A percentile compares a stretch with the other conserved stretches of the same genome.
phyloP scores from a whole-genome alignment of 2,888 invertebrate genomes.

The Ornithoptera alexandrae region DNA sequence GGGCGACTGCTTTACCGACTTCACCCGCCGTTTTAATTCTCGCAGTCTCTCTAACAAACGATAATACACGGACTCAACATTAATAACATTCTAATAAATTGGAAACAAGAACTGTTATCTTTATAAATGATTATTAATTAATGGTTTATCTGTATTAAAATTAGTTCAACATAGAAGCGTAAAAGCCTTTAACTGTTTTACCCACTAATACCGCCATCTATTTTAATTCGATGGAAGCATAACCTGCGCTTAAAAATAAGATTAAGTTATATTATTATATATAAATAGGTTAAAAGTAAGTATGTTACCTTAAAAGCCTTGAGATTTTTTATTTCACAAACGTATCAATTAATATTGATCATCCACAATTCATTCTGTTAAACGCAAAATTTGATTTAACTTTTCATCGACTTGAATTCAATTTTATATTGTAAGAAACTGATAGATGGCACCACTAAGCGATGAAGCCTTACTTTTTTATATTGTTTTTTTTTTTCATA shows the following conservation, averaged over 20 bases:
- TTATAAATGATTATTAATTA: not conserved
- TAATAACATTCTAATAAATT: not conserved
- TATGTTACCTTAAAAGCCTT: not conserved
- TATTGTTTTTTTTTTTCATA: not conserved
- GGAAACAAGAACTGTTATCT: not conserved
- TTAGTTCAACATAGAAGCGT: slow-evolving; percentile 32
- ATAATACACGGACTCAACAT: not conserved
- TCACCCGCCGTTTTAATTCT: slow-evolving; percentile 55
- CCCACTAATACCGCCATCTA: slow-evolving; percentile 51
- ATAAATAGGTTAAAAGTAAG: not conserved
- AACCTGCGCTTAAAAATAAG: not conserved
- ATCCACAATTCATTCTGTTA: not conserved
- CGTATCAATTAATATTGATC: not conserved
- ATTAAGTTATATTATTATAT: not conserved
- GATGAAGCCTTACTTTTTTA: slow-evolving; percentile 22
- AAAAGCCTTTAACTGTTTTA: slow-evolving; percentile 62
- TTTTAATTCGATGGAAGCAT: slow-evolving; percentile 21
- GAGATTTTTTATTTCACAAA: not conserved
- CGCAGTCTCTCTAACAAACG: slow-evolving; percentile 43
- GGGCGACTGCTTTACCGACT: slow-evolving; percentile 65
- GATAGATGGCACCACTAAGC: slow-evolving; percentile 23
- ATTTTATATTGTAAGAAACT: slow-evolving; percentile 8
- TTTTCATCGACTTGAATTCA: not conserved
- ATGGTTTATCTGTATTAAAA: not conserved
- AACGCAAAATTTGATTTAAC: not conserved